phyloP scores from a whole-genome alignment of 2,888 invertebrate genomes.

The Andrena flavipes region DNA sequence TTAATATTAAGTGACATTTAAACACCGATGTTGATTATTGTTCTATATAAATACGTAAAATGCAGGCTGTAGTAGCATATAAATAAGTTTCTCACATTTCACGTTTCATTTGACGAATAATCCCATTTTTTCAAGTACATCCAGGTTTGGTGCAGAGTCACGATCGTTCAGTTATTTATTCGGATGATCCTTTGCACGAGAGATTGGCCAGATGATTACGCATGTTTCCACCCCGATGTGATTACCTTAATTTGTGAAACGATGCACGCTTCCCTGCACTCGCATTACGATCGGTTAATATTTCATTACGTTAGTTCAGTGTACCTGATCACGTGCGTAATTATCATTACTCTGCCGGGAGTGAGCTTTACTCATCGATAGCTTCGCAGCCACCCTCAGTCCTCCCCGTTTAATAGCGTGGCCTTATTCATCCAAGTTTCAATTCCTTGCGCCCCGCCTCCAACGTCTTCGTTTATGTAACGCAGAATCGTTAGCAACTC shows the following conservation, averaged over 20 bases:
- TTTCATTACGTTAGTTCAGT: constrained; percentile 22
- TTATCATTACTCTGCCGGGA: constrained; percentile 4
- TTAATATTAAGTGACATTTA: no score
- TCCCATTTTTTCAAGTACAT: background rate
- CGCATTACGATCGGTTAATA: constrained; percentile 30
- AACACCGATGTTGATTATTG: no score
- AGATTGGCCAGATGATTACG: constrained; percentile 19
- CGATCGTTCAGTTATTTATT: background rate
- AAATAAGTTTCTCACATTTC: no score
- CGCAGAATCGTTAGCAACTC: constrained; percentile 4
- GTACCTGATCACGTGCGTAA: constrained; percentile 23
- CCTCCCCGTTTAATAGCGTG: background rate
- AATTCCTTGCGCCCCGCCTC: constrained; percentile 27
- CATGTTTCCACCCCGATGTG: background rate
- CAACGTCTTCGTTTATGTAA: constrained; percentile 7
- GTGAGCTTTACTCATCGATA: background rate
- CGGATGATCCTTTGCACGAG: background rate
- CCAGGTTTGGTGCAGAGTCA: background rate
- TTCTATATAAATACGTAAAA: no score
- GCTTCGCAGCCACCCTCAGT: constrained; percentile 1
- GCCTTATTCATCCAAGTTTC: constrained; percentile 10
- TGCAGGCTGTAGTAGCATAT: no score
- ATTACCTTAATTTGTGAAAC: constrained; percentile 37
- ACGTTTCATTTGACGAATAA: no score
- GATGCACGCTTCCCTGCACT: constrained; percentile 10